Evolutionary conservation across 2,113 vertebrate species (phyloP), one percentile per base, ranked within the genome.

Genomic region (Eretmochelys imbricata): DNA sequence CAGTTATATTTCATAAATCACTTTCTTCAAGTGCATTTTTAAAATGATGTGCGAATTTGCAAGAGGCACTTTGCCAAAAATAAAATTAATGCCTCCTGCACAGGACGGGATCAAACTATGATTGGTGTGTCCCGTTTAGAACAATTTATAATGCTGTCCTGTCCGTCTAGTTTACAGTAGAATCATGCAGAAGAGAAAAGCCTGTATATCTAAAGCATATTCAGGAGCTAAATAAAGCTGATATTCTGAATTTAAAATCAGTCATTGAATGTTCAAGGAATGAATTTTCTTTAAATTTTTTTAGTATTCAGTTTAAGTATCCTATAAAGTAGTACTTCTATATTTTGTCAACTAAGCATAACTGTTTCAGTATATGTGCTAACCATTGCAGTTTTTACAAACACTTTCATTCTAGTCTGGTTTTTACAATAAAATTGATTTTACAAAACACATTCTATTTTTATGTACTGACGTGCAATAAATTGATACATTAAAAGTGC

Each of bases 381-480:
- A 92, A 92, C 96, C 78, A 95, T 98, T 94, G 80, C 96, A 92
- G 94, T 89, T 89, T 95, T 97, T 96, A 94, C 81, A 80, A 96
- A 96, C 97, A 98, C 97, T 98, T 95, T 95, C 95, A 96, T 98
- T 98, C 90, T 96, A 89, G 88, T 96, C 84, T 96, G 89, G 81
- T 98, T 98, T 98, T 97, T 97, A 97, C 93, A 97, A 94, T 96
- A 97, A 80, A 95, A 95, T 98, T 98, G 98, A 95, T 97, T 98
- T 98, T 98, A 95, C 97, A 97, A 94, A 97, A 98, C 98, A 98
- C 98, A 98, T 97, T 99, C 97, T 99, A 99, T 99, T 99, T 98
- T 99, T 99, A 98, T 99, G 98, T 99, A 99, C 98, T 98, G 98
- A 98, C 98, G 99, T 99, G 99, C 98, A 99, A 99, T 99, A 99